Evolutionary conservation across 1,140 invertebrate species (phyloP).

Genomic region (Heliconius melpomene): DNA sequence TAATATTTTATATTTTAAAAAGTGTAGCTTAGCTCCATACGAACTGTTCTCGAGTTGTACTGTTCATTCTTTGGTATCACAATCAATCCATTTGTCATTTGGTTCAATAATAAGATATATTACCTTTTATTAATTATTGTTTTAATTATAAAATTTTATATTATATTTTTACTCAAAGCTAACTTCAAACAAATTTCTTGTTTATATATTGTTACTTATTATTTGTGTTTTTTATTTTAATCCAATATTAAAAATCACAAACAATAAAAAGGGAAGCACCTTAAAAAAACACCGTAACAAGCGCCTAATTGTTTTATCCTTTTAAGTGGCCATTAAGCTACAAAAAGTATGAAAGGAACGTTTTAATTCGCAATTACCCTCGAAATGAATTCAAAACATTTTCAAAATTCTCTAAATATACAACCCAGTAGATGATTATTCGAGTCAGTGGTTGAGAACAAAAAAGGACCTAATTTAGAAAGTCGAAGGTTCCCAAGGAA

Average conservation of each 20-base stretch:
- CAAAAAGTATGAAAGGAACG: slow-evolving; percentile 34
- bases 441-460: slow-evolving; percentile 3
- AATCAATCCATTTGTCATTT: no score
- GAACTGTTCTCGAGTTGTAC: no score
- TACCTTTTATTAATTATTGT: no score
- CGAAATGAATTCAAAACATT: slow-evolving; percentile 36
- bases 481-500: neutral
- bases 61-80: no score
- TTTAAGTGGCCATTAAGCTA: slow-evolving; percentile 36
- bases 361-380: slow-evolving; percentile 33
- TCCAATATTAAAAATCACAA: neutral
- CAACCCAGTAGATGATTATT: neutral
- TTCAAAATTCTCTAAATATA: slow-evolving; percentile 20
- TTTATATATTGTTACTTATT: neutral
- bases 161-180: no score
- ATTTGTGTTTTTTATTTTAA: neutral
- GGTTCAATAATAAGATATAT: no score
- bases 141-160: no score
- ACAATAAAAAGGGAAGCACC: neutral
- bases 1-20: no score
- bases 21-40: no score
- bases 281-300: neutral
- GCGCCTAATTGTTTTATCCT: slow-evolving; percentile 17
- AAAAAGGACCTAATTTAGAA: slow-evolving; percentile 15
- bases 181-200: neutral